Base-by-base conservation (phyloP, 2,888 invertebrate species). In the Tenthredo distinguenda region DNA sequence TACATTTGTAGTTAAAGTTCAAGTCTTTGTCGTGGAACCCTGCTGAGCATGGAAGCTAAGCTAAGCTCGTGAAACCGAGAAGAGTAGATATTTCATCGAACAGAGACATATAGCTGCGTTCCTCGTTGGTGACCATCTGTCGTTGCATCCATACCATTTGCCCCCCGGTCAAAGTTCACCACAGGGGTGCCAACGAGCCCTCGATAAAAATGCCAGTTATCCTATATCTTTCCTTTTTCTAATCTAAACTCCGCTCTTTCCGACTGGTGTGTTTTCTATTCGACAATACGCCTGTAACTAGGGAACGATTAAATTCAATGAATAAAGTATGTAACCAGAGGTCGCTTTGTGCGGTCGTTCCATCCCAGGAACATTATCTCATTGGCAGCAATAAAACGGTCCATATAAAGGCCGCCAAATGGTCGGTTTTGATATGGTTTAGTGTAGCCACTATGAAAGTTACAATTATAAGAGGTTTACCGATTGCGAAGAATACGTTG, bases 261-360 rank as follows among this genome's bases (percentile, higher is more conserved):
- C 68, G 43, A 15, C 65, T 43, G 68, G 68, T 68, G 31, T 47
- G 68, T 50, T 65, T 71, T 71, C 83, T 83, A 47, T 83, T 83
- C 83, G 68, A 68, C 68, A 83, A 83, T 83, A 71, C 43, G 43
- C 0, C 68, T 83, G 47, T 68, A 83, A 83, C 83, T 83, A 68
- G 50, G 47, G 68, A 71, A 83, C 83, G 83, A 68, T 83, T 83
- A 68, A 83, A 71, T 83, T 83, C 83, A 83, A 83, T 83, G 83
- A 83, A 83, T 71, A 83, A 68, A 83, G 71, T 50, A 40, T 83
- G 43, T 71, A 71, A 71, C 83, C 83, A 65, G 50, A 83, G 40
- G 31, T 34, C 31, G 65, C 68, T 65, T 68, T 71, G 71, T 83
- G 83, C 47, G 83, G 65, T 83, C 71, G 26, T 68, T 83, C 15